Conservation (phyloP, 2,888 invertebrate genomes). For the Blera fallax region DNA sequence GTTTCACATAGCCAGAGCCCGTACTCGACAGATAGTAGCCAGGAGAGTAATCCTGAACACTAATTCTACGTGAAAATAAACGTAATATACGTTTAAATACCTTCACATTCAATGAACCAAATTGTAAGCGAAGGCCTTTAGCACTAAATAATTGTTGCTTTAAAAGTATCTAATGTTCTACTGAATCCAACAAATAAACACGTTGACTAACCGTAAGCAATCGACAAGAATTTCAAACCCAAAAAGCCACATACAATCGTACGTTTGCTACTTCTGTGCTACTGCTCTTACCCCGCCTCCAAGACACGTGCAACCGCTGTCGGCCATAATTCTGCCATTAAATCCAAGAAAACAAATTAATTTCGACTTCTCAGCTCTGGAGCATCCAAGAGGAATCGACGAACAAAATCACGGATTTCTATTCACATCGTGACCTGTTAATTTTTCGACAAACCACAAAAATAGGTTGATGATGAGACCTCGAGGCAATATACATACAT, state of each 20-base stretch:
- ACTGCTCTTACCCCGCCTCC: neutral
- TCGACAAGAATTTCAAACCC: neutral
- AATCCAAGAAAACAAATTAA: slow-evolving; percentile 33
- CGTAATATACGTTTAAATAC: too few relatives aligned
- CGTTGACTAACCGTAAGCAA: too few relatives aligned
- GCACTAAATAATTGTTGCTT: too few relatives aligned
- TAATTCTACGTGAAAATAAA: too few relatives aligned
- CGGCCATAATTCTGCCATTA: slow-evolving; percentile 13
- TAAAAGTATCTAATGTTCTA: too few relatives aligned
- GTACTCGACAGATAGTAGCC: too few relatives aligned
- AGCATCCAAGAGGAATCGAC: slow-evolving; percentile 27
- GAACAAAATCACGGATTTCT: slow-evolving; percentile 37
- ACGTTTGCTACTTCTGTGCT: neutral
- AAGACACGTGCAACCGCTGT: slow-evolving; percentile 1
- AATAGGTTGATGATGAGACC: slow-evolving; percentile 7
- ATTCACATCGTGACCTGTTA: slow-evolving; percentile 54
- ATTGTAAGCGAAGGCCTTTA: too few relatives aligned
- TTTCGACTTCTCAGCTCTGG: slow-evolving; percentile 25
- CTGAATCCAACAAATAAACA: too few relatives aligned
- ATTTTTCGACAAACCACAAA: slow-evolving; percentile 40
- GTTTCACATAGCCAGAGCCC: too few relatives aligned
- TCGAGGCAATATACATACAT: neutral
- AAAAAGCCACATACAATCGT: neutral
- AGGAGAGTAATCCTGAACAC: too few relatives aligned
- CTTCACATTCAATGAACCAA: too few relatives aligned